Conservation (phyloP, 1,140 invertebrate genomes). For the Drosophila busckii region DNA sequence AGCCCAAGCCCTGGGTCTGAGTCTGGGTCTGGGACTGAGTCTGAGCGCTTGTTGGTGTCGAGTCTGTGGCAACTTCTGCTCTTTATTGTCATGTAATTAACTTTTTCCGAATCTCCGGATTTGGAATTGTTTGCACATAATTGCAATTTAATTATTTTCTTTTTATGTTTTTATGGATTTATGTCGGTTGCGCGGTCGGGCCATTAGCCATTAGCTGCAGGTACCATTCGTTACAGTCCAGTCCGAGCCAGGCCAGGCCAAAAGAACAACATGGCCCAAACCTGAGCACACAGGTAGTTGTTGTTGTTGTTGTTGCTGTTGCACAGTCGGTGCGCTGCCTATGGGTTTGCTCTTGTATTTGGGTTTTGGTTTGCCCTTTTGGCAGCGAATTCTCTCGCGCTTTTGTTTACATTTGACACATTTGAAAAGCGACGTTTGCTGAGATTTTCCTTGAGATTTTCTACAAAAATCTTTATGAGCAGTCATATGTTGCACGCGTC, state of each 20-base stretch:
- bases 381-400: no score
- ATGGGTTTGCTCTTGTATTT: no score
- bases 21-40: not conserved
- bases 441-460: not conserved
- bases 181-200: slow-evolving; percentile 54
- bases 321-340: no score
- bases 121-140: slow-evolving; percentile 75
- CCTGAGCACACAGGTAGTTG: slow-evolving; percentile 11
- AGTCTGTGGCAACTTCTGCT: slow-evolving; percentile 38
- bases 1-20: not conserved
- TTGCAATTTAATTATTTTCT: slow-evolving; percentile 74
- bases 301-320: not conserved
- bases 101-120: slow-evolving; percentile 75
- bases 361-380: no score
- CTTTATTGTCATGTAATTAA: slow-evolving; percentile 76
- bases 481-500: no score
- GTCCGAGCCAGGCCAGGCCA: no score
- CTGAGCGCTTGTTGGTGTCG: slow-evolving; percentile 1
- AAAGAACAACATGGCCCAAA: slow-evolving; percentile 26
- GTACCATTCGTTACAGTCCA: no score
- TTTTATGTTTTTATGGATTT: slow-evolving; percentile 71
- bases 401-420: no score
- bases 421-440: no score
- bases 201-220: slow-evolving; percentile 51
- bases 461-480: slow-evolving; percentile 5